Base-by-base conservation (phyloP, 2,888 invertebrate species). In the Callyntrura sp. region DNA sequence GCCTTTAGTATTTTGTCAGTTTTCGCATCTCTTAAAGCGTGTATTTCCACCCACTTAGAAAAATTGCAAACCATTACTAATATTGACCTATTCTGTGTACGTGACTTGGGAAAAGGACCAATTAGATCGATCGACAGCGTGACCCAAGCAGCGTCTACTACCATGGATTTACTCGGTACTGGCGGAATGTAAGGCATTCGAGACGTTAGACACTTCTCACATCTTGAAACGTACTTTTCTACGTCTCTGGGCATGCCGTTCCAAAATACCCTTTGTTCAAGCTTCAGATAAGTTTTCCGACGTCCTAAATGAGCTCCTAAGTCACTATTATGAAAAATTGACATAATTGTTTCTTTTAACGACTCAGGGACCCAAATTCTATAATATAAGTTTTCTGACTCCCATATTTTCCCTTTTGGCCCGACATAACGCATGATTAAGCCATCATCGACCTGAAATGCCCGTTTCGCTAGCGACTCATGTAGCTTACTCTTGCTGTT, bases 11-110 rank as follows among this genome's bases (percentile, higher is more conserved):
- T n/a, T n/a, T n/a, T n/a, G n/a, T n/a, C n/a, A n/a, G n/a, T n/a
- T n/a, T n/a, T n/a, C n/a, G n/a, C n/a, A n/a, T n/a, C n/a, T n/a
- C n/a, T n/a, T n/a, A n/a, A n/a, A n/a, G n/a, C n/a, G n/a, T n/a
- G n/a, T n/a, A 92, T n/a, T 55, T 90, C 91, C 11, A 90, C 84
- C 78, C 83, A 92, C 48, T 91, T 91, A 11, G 89, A 86, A 25
- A 89, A 89, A 83, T 48, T 78, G 55, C 85, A 79, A 0, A 91
- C 86, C 0, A 92, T n/a, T 0, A 91, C 92, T 6, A 92, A 45
- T 23, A 91, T 17, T 23, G 82, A 82, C 45, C 86, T 60, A 28
- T 82, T 79, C 1, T 70, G 17, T 1, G 88, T 86, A 0, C 57
- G 45, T 0, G 79, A 45, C 35, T 65, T 84, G 0, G 83, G 43